A percentile compares a stretch with the other conserved stretches of the same genome.
Evolutionary conservation across 23 tunicate genomes (phyloP).

Genomic region (Aplidium turbinatum): DNA sequence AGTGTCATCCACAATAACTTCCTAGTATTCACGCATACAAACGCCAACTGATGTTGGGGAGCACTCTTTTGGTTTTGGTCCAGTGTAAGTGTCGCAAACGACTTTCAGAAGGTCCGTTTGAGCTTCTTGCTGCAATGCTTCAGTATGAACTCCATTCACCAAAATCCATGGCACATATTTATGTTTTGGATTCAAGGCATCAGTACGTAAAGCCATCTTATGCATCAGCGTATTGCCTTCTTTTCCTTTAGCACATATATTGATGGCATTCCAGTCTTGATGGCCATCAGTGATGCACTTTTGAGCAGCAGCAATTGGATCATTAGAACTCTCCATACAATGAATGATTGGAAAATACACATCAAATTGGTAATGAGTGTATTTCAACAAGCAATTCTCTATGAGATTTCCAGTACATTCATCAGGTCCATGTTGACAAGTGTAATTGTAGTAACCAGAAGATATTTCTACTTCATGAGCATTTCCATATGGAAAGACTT

Average conservation of each 20-base stretch:
- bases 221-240: slow-evolving; percentile 87
- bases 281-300: slow-evolving; percentile 49
- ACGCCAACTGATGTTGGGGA: too few species aligned
- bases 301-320: slow-evolving; percentile 71
- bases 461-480: slow-evolving; percentile 63
- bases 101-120: slow-evolving; percentile 57
- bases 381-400: slow-evolving; percentile 79
- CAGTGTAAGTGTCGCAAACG: slow-evolving; percentile 70
- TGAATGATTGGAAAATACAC: slow-evolving; percentile 71
- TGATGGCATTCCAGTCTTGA: slow-evolving; percentile 49
- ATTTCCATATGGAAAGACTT: slow-evolving; percentile 76
- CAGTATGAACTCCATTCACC: slow-evolving; percentile 74
- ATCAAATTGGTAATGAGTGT: slow-evolving; percentile 37
- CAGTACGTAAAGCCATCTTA: slow-evolving; percentile 56
- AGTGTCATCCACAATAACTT: too few species aligned
- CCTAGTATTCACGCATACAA: too few species aligned
- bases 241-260: slow-evolving; percentile 64
- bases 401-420: slow-evolving; percentile 80
- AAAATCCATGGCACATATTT: slow-evolving; percentile 78
- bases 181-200: slow-evolving; percentile 56
- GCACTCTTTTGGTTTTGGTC: slow-evolving; percentile 50
- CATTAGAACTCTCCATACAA: slow-evolving; percentile 71
- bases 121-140: slow-evolving; percentile 70
- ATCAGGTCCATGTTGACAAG: slow-evolving; percentile 88
- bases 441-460: slow-evolving; percentile 66